These are phyloP conservation scores for Lumbricus terrestris DNA, from an alignment of 2,888 invertebrate genomes.

Conservation along the genomic window DNA sequence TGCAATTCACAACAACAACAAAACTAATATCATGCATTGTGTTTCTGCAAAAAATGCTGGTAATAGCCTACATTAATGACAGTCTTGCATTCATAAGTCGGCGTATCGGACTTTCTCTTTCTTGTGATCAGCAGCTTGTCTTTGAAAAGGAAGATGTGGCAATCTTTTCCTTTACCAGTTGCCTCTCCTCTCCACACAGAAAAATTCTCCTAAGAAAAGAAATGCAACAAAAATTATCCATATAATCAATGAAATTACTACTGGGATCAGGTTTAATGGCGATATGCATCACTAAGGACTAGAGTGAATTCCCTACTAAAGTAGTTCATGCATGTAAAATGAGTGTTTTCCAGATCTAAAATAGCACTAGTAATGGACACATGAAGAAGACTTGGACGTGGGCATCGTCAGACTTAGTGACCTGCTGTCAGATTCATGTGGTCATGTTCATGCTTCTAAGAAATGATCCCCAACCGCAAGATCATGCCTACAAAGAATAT, in stretches of 20 bases:
- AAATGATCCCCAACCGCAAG: too few relatives aligned
- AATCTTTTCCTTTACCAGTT: slow-evolving; percentile 45
- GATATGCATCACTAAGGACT: not conserved
- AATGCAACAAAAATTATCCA: not conserved
- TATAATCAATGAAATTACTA: not conserved
- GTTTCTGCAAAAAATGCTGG: not conserved
- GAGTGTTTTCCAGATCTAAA: not conserved
- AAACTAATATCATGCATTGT: too few relatives aligned
- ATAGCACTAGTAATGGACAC: not conserved
- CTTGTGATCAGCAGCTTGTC: slow-evolving; percentile 52
- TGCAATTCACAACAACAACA: not conserved
- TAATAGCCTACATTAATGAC: not conserved
- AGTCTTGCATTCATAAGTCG: slow-evolving; percentile 10
- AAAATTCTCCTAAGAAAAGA: slow-evolving; percentile 18
- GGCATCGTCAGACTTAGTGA: not conserved
- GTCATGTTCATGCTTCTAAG: too few relatives aligned
- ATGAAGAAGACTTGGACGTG: not conserved
- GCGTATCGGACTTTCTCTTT: slow-evolving; percentile 41
- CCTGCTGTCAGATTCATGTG: too few relatives aligned
- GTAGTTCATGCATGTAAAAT: not conserved
- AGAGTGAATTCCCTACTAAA: not conserved
- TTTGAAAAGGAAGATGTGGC: slow-evolving; percentile 58
- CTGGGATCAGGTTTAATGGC: not conserved
- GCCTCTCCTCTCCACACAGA: slow-evolving; percentile 53
- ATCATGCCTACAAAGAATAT: too few relatives aligned